Conservation (phyloP, 2,888 invertebrate genomes). For the Drosophila multiciliata region DNA sequence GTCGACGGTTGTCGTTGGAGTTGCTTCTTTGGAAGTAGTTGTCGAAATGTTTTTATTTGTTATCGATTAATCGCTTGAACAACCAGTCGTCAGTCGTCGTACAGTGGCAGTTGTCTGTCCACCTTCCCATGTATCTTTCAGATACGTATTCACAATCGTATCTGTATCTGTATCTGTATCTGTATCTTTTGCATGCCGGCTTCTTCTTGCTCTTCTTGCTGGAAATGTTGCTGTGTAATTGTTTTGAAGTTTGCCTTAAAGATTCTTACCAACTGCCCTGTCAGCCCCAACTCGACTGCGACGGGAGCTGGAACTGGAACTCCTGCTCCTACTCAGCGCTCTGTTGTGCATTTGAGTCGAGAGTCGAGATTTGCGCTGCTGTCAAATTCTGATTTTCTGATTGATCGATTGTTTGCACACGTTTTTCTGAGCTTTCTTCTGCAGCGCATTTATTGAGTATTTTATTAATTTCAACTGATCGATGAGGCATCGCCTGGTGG, state of each 20-base stretch:
- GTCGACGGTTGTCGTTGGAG: constrained; percentile 21
- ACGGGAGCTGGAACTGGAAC: not conserved
- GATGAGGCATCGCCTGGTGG: constrained; percentile 55
- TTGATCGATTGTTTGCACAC: constrained; percentile 82
- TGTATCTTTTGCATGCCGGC: constrained; percentile 55
- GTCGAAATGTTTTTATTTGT: constrained; percentile 81
- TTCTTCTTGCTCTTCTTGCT: constrained; percentile 30
- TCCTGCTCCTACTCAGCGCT: not conserved
- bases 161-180: constrained; percentile 34
- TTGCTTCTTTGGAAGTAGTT: constrained; percentile 75
- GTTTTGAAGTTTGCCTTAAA: constrained; percentile 75
- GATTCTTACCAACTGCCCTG: constrained; percentile 77
- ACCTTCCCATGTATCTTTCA: constrained; percentile 30
- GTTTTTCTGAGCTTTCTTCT: constrained; percentile 75
- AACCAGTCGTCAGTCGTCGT: constrained; percentile 55
- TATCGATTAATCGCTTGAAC: constrained; percentile 80
- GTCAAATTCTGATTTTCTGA: constrained; percentile 78
- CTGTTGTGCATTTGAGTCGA: constrained; percentile 25
- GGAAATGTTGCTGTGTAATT: constrained; percentile 80
- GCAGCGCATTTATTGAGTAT: constrained; percentile 77
- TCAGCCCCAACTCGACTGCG: constrained; percentile 38
- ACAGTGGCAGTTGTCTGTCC: constrained; percentile 56
- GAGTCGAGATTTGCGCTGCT: constrained; percentile 52
- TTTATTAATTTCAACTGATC: constrained; percentile 80
- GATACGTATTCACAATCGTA: constrained; percentile 42